A percentile compares a stretch with the other conserved stretches of the same genome.
Conservation (phyloP, 2,113 vertebrate genomes). For the Sinocyclocheilus anophthalmus region DNA sequence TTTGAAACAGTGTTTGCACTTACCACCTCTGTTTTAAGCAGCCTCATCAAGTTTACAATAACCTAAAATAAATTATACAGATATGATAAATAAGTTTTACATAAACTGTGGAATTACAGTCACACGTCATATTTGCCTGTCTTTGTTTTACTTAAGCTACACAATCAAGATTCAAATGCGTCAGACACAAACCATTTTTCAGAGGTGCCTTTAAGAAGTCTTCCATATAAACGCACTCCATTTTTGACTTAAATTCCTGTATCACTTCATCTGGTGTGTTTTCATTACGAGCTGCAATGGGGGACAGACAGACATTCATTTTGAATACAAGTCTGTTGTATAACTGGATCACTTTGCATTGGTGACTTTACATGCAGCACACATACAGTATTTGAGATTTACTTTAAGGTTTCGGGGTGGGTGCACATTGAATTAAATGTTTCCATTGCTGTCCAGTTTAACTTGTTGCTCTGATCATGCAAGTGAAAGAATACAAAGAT, state of each 20-base stretch:
- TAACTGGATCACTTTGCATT: neutral
- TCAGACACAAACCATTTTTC: slow-evolving; percentile 32
- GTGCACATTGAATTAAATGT: neutral
- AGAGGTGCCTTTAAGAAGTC: slow-evolving; percentile 17
- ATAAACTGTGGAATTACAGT: neutral
- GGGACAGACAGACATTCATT: neutral
- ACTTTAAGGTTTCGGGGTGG: neutral
- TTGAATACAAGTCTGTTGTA: neutral
- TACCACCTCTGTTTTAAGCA: neutral
- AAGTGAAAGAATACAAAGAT: neutral
- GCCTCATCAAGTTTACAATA: neutral
- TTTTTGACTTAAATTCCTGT: slow-evolving; percentile 38
- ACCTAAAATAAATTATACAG: neutral
- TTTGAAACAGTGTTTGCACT: neutral
- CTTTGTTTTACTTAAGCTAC: neutral
- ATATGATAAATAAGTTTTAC: neutral
- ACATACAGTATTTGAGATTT: too few relatives aligned
- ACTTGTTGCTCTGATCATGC: neutral
- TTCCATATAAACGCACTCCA: slow-evolving; percentile 10
- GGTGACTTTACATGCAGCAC: neutral
- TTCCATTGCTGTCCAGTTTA: neutral
- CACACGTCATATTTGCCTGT: neutral
- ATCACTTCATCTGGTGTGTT: neutral
- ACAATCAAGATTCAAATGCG: too few relatives aligned
- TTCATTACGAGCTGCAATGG: slow-evolving; percentile 36